Evolutionary conservation across 2,888 invertebrate species (phyloP), one percentile per base, ranked within the genome.

Genomic region (Pollenia griseotomentosa): DNA sequence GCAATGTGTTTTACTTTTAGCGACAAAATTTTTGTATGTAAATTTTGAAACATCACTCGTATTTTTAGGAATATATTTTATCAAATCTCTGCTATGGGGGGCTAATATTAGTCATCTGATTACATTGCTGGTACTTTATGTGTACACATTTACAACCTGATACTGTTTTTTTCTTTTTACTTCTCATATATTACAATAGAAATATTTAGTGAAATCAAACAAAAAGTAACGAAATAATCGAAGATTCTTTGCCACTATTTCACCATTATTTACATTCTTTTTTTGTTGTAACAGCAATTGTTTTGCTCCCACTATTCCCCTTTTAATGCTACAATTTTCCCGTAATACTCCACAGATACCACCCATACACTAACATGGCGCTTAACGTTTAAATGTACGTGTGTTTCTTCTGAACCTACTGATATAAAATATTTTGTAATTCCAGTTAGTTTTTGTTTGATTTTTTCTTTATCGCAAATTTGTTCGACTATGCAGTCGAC

Each of bases 391-490:
- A 11, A 23, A 12, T 42, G 16, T 53, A 10, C 33, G 53, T 53
- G n/a, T 19, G 33, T 23, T 59, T 40, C 42, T 59, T 40, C 12
- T 61, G 23, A 12, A 48, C 68, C 51, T 70, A 44, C 42, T 61
- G 63, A 61, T 71, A 75, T 82, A 66, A 87, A 87, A 81, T 82
- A 82, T 82, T 77, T 51, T 70, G 68, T 84, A 83, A 55, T 81
- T 65, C 65, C 33, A 66, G 57, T 59, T 68, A 70, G 55, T 51
- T 74, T 80, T 65, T 81, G 48, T 73, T 78, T 68, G 40, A 16
- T 75, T 75, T 59, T 84, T 74, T 66, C 73, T 81, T 83, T 87
- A 82, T 87, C 82, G 79, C 70, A 81, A 87, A 84, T 78, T 63
- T 63, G 70, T 79, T 85, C 84, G 70, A 74, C 82, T 74, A 33